phyloP scores from a whole-genome alignment of 2,797 vertebrate species.

The Darevskia mixta region DNA sequence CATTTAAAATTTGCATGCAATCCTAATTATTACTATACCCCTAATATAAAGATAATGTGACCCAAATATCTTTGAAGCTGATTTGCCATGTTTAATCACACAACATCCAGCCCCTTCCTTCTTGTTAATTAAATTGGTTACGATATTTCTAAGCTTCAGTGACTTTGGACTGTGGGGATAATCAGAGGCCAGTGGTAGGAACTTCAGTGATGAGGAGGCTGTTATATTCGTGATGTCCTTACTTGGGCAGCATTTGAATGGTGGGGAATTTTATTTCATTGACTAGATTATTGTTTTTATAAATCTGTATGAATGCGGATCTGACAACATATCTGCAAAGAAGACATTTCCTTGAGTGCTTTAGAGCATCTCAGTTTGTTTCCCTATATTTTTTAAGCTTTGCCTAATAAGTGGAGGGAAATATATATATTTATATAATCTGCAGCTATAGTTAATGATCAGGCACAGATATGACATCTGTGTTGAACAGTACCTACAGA shows the following conservation, averaged over 20 bases:
- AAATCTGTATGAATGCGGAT: not conserved
- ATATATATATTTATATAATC: slow-evolving; percentile 31
- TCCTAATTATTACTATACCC: not conserved
- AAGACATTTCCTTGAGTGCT: slow-evolving; percentile 52
- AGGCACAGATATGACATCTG: not conserved
- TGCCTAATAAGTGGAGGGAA: slow-evolving; percentile 39
- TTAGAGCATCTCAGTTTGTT: slow-evolving; percentile 55
- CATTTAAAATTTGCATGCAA: too few species aligned
- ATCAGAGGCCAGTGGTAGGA: not conserved
- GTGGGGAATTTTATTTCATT: not conserved
- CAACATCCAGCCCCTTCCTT: not conserved
- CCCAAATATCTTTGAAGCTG: not conserved
- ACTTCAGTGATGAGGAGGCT: not conserved
- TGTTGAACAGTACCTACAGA: not conserved
- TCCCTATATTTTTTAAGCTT: slow-evolving; percentile 56
- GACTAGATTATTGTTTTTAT: slow-evolving; percentile 12
- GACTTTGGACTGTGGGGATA: slow-evolving; percentile 11
- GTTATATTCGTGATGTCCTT: not conserved
- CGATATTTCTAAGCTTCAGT: slow-evolving; percentile 21
- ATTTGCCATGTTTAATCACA: not conserved
- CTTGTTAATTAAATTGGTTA: slow-evolving; percentile 4
- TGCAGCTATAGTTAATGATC: slow-evolving; percentile 13
- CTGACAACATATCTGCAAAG: slow-evolving; percentile 33
- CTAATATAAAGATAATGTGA: not conserved
- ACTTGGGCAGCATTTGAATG: not conserved